A percentile compares a stretch with the other conserved stretches of the same genome.
Conservation (phyloP, 2,888 invertebrate species). For the Pasiphila rectangulata region DNA sequence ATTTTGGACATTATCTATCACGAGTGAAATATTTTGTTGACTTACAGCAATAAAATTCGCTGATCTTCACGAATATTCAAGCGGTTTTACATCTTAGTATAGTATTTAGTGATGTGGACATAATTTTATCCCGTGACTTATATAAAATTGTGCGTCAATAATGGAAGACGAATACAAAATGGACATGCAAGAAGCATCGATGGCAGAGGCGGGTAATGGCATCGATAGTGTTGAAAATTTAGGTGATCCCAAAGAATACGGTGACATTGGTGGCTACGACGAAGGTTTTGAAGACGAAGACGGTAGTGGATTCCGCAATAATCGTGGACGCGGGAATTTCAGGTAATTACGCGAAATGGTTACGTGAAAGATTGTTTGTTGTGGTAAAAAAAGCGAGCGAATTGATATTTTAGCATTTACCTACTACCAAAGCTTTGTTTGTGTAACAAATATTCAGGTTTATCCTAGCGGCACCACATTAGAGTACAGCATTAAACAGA, state of each 20-base stretch:
- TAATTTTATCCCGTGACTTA: conserved; percentile 41
- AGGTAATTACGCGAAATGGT: conserved; percentile 45
- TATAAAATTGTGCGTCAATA: conserved; percentile 38
- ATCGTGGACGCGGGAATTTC: conserved; percentile 67
- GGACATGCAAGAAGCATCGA: conserved; percentile 58
- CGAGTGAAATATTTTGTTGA: conserved; percentile 4
- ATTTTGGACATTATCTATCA: conserved; percentile 8
- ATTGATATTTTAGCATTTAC: background rate
- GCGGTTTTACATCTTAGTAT: conserved; percentile 35
- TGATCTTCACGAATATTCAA: conserved; percentile 26
- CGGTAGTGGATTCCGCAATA: conserved; percentile 57
- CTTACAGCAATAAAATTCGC: background rate
- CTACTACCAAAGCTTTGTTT: no score
- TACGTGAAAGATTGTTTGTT: background rate
- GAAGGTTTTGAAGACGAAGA: conserved; percentile 71
- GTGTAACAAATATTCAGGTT: no score
- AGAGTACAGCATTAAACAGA: no score
- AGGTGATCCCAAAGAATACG: conserved; percentile 62
- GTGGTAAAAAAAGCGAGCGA: no score
- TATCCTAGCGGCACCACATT: no score
- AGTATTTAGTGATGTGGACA: conserved; percentile 58
- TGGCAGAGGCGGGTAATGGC: conserved; percentile 48
- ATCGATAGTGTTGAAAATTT: conserved; percentile 42
- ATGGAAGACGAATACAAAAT: conserved; percentile 71
- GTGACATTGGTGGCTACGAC: conserved; percentile 56